Percentiles rank a stretch among this genome's conserved stretches.
Conservation (phyloP, 2,113 vertebrate species). For the Mola mola region DNA sequence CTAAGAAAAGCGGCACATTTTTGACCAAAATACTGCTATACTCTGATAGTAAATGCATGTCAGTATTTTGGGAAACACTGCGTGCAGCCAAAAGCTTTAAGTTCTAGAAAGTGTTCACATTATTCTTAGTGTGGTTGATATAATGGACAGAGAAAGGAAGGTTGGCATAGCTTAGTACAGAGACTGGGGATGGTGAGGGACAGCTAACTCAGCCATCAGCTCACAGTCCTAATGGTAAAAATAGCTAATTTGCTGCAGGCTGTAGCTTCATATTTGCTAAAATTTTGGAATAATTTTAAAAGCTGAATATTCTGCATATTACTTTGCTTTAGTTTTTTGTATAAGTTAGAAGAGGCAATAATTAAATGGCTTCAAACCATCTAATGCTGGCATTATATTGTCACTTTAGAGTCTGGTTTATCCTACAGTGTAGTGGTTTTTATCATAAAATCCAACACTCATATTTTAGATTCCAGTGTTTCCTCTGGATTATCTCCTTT, state of each 20-base stretch:
- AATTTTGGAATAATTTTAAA: neutral
- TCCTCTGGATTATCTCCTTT: neutral
- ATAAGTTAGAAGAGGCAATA: no score
- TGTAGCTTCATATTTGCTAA: neutral
- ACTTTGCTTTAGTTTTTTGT: neutral
- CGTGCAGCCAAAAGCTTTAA: no score
- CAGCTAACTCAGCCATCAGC: no score
- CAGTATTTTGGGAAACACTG: neutral
- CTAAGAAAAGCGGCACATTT: slow-evolving; percentile 1
- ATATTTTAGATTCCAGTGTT: neutral
- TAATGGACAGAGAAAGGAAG: no score
- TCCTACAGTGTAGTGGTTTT: neutral
- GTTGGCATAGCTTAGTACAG: no score
- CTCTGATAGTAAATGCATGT: neutral
- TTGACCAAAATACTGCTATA: slow-evolving; percentile 9
- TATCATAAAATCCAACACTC: neutral
- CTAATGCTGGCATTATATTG: neutral
- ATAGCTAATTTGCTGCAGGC: neutral
- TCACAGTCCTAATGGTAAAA: neutral
- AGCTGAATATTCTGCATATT: neutral
- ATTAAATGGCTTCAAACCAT: no score
- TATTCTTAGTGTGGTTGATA: no score
- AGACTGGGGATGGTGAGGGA: no score
- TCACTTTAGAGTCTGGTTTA: neutral
- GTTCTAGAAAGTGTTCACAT: no score